These are phyloP conservation scores for Andrena flavipes DNA, from an alignment of 2,888 invertebrate species.

Conservation along the genomic window DNA sequence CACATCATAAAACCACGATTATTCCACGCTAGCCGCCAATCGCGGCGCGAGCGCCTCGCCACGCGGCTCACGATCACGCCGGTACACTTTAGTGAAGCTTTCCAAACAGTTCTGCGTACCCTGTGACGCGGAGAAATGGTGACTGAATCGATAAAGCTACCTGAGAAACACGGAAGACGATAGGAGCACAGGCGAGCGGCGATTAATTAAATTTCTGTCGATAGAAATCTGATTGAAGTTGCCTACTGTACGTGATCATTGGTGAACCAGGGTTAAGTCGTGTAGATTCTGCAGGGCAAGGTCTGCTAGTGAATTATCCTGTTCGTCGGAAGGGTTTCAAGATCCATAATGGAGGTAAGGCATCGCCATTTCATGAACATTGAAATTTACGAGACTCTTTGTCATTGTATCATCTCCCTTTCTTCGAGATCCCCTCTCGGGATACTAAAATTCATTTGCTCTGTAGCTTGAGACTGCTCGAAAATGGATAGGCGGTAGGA, in stretches of 20 bases:
- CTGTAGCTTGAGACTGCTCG: too few species aligned
- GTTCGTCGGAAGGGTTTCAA: slow-evolving; percentile 7
- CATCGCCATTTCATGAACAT: not conserved
- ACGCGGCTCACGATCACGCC: slow-evolving; percentile 16
- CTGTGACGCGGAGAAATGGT: not conserved
- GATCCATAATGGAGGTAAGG: slow-evolving; percentile 72
- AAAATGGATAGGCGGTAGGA: not conserved
- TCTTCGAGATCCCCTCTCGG: not conserved
- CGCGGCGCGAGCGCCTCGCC: slow-evolving; percentile 61
- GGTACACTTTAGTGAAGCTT: slow-evolving; percentile 18
- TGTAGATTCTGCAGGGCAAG: not conserved
- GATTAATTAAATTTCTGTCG: not conserved
- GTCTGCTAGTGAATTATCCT: not conserved
- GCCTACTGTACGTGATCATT: not conserved
- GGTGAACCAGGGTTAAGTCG: not conserved
- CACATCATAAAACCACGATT: slow-evolving; percentile 68
- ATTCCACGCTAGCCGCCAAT: slow-evolving; percentile 69
- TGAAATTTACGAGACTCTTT: not conserved
- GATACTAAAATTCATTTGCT: too few species aligned
- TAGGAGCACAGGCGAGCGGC: not conserved
- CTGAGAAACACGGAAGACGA: not conserved
- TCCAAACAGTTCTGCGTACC: not conserved
- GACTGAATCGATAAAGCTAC: not conserved
- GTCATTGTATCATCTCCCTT: too few species aligned
- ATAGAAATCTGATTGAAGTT: not conserved